Percentiles rank a stretch among this genome's conserved stretches.
phyloP scores from a whole-genome alignment of 2,113 vertebrate genomes.

The Bubo blakistoni region DNA sequence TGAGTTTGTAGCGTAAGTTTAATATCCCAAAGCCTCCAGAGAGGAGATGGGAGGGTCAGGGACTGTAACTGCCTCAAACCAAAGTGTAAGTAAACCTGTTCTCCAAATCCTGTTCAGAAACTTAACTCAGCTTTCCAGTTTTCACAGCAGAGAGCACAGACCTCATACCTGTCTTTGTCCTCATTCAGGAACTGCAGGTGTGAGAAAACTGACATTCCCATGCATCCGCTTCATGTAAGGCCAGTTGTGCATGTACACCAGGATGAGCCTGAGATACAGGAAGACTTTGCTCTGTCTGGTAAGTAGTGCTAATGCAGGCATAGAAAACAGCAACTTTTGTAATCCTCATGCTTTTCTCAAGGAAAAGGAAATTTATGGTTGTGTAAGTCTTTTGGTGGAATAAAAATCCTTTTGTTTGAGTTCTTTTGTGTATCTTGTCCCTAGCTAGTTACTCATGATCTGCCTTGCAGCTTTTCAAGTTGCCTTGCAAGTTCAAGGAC shows the following conservation, averaged over 20 bases:
- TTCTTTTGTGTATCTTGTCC: not conserved
- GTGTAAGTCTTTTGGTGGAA: not conserved
- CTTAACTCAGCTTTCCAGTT: not conserved
- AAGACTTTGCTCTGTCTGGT: not conserved
- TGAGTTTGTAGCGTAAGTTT: not conserved
- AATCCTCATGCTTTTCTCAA: not conserved
- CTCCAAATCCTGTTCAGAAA: not conserved
- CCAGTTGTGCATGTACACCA: not conserved
- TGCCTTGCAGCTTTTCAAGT: not conserved
- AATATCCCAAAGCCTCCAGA: not conserved
- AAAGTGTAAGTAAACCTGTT: not conserved
- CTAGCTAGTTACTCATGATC: not conserved
- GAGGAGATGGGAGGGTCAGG: not conserved
- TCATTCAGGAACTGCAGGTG: not conserved
- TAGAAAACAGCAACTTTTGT: not conserved
- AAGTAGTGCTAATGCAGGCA: not conserved
- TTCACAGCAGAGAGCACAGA: not conserved
- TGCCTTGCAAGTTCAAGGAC: not conserved
- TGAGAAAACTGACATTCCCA: not conserved
- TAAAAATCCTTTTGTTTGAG: not conserved
- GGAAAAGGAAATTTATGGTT: not conserved
- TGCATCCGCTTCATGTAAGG: accelerated
- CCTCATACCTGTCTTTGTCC: not conserved
- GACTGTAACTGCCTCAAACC: not conserved
- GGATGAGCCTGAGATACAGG: not conserved